Percentiles rank a stretch among this genome's conserved stretches.
Evolutionary conservation across 2,888 invertebrate species (phyloP).

Genomic region (Eudemis profundana): DNA sequence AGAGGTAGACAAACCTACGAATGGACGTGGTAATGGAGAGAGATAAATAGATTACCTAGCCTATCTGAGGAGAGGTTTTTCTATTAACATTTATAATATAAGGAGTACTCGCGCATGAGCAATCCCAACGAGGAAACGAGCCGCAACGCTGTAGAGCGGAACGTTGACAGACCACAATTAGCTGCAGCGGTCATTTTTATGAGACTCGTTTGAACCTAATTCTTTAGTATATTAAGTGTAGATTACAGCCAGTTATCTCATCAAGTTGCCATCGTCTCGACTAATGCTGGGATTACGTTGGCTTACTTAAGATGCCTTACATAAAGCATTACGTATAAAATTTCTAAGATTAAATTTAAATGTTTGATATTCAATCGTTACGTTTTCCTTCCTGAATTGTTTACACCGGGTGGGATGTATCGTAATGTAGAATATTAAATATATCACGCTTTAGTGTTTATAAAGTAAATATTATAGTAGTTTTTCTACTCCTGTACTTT

Average conservation of each 20-base stretch:
- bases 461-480: too few relatives aligned
- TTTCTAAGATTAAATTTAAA: constrained; percentile 5
- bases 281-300: constrained; percentile 7
- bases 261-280: constrained; percentile 15
- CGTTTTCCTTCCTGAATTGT: constrained; percentile 11
- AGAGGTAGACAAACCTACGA: too few relatives aligned
- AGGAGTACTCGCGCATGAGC: background rate
- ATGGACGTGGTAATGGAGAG: too few relatives aligned
- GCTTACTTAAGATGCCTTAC: constrained; percentile 9
- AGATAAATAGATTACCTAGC: too few relatives aligned
- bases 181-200: constrained; percentile 6
- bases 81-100: too few relatives aligned
- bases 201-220: constrained; percentile 8
- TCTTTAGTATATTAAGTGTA: constrained; percentile 17
- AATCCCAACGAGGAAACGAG: constrained; percentile 7
- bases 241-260: constrained; percentile 26
- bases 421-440: too few relatives aligned
- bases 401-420: background rate
- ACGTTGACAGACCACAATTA: constrained; percentile 8
- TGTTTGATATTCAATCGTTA: constrained; percentile 5
- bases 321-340: constrained; percentile 19
- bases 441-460: background rate
- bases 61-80: too few relatives aligned
- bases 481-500: too few relatives aligned
- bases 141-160: constrained; percentile 3